These are phyloP conservation scores for Neocrepidodera transversa DNA, from an alignment of 2,888 invertebrate species.

Conservation along the genomic window DNA sequence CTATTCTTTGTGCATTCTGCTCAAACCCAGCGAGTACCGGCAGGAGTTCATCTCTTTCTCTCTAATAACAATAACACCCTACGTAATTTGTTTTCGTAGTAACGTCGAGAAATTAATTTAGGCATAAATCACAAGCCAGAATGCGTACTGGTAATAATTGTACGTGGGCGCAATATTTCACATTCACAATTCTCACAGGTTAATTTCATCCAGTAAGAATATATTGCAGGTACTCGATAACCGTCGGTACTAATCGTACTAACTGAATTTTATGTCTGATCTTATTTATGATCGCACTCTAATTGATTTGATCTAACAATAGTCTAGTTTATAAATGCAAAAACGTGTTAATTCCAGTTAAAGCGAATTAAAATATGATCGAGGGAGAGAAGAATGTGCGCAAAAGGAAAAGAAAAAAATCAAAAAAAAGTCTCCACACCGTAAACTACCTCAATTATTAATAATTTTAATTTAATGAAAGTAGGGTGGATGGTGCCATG, in stretches of 20 bases:
- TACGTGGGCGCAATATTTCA: slow-evolving; percentile 5
- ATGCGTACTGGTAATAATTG: background rate
- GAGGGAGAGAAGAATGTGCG: too few species aligned
- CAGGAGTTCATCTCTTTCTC: slow-evolving; percentile 32
- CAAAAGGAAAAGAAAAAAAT: too few species aligned
- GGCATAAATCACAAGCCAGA: slow-evolving; percentile 38
- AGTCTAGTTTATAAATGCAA: too few species aligned
- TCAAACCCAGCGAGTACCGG: slow-evolving; percentile 16
- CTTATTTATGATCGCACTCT: background rate
- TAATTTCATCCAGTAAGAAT: background rate
- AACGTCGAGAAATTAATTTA: slow-evolving; percentile 44
- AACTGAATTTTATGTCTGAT: background rate
- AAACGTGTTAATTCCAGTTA: too few species aligned
- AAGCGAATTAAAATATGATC: too few species aligned
- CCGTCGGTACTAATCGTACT: background rate
- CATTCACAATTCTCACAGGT: slow-evolving; percentile 6
- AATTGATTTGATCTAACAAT: too few species aligned
- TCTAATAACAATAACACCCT: slow-evolving; percentile 42
- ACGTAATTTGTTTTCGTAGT: slow-evolving; percentile 45
- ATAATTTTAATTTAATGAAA: too few species aligned
- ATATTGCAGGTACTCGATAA: slow-evolving; percentile 1
- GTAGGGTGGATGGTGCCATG: too few species aligned
- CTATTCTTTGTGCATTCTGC: background rate
- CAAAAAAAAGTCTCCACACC: too few species aligned
- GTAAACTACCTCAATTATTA: too few species aligned